These are phyloP conservation scores for Anodontia alba DNA, from an alignment of 2,888 invertebrate species.

Conservation along the genomic window DNA sequence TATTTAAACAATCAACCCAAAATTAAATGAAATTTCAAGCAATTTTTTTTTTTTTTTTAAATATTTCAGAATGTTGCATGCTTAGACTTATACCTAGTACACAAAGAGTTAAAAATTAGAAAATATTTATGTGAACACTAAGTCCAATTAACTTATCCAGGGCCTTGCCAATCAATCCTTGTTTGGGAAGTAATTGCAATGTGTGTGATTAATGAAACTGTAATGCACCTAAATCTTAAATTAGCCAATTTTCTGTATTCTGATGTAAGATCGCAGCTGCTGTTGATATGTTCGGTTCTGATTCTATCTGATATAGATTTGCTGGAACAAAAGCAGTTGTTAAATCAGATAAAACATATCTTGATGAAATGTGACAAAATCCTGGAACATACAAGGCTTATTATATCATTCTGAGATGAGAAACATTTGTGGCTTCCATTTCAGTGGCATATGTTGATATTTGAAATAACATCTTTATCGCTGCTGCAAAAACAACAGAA, in stretches of 20 bases:
- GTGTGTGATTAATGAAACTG: neutral
- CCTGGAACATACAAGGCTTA: neutral
- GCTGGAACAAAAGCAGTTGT: constrained; percentile 4
- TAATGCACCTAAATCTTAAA: neutral
- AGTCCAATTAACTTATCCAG: too few relatives aligned
- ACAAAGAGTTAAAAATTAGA: too few relatives aligned
- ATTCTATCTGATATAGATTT: constrained; percentile 3
- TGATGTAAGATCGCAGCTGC: constrained; percentile 13
- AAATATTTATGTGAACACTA: too few relatives aligned
- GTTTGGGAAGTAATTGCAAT: too few relatives aligned
- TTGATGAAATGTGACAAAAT: constrained; percentile 19
- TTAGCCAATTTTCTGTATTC: constrained; percentile 11
- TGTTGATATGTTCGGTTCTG: neutral
- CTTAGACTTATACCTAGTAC: too few relatives aligned
- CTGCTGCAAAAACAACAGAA: constrained; percentile 4
- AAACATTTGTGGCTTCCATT: neutral
- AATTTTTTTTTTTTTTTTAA: too few relatives aligned
- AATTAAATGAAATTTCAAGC: too few relatives aligned
- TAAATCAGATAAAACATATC: constrained; percentile 1
- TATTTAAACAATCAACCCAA: too few relatives aligned
- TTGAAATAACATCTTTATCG: constrained; percentile 13
- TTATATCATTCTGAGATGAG: neutral
- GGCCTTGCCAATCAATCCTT: too few relatives aligned
- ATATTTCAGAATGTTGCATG: too few relatives aligned
- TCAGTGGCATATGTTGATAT: constrained; percentile 4